Base-by-base conservation (phyloP, 2,797 vertebrate genomes). In the Sus cebifrons region DNA sequence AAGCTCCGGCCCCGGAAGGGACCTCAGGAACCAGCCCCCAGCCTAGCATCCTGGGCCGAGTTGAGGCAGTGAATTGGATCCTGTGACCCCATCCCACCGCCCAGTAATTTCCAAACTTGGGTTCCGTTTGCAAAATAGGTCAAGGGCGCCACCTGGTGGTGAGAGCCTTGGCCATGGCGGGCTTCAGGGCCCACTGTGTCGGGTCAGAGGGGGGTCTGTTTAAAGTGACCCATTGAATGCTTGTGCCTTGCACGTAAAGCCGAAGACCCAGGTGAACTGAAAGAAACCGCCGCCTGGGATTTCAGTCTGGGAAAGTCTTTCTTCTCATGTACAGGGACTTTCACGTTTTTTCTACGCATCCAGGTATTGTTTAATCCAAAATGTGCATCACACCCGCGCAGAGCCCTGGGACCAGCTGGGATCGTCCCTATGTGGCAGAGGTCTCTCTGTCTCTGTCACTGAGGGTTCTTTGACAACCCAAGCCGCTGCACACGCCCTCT, bases 61-160 rank as follows among this genome's bases (percentile, higher is more conserved):
- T 0, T 12, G 25, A 40, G 16, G 67, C 87, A 27, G 25, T 86
- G 54, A 36, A 11, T 10, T 36, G 56, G 52, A 36, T 52, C 60
- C 74, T 3, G 2, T 7, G 78, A 4, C 9, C 85, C 8, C 1
- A 20, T 6, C 32, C 58, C 21, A 14, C 89, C 0, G 20, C 17
- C 15, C 3, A 0, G 6, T 2, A 11, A 32, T 12, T 5, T 10
- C 36, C n/a, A 16, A 32, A 13, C 12, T 2, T 4, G 70, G 71
- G 40, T 65, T 84, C 9, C 0, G 3, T 60, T 21, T 18, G 58
- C 29, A 86, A 83, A 88, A 18, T 12, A 71, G 92, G 23, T 27
- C 52, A 0, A 12, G 62, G 44, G 74, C 17, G 96, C 97, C 97
- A 96, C 95, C 97, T 98, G 95, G 96, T 95, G 97, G 95, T n/a